Evolutionary conservation across 2,888 invertebrate genomes (phyloP).

Genomic region (Cephus runcator): DNA sequence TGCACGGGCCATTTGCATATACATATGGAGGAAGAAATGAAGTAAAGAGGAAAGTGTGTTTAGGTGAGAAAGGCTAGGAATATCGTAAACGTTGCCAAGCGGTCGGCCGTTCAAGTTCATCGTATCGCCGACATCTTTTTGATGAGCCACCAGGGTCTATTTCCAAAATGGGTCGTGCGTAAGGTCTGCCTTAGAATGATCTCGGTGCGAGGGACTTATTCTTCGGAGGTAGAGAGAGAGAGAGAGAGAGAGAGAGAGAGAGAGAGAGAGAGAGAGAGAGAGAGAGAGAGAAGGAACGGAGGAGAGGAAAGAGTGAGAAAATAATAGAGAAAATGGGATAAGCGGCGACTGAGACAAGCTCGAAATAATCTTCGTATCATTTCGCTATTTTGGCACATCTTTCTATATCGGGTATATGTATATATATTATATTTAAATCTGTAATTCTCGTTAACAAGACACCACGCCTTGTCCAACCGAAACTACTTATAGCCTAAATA

Average conservation of each 20-base stretch:
- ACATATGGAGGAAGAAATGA: too few species aligned
- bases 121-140: not conserved
- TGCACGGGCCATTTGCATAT: too few species aligned
- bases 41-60: too few species aligned
- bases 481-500: too few species aligned
- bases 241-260: too few species aligned
- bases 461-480: too few species aligned
- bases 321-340: not conserved
- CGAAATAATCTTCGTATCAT: slow-evolving; percentile 28
- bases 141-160: slow-evolving; percentile 20
- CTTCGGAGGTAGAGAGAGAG: not conserved
- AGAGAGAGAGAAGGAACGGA: too few species aligned
- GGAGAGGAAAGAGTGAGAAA: not conserved
- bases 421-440: too few species aligned
- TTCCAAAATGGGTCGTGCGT: slow-evolving; percentile 37
- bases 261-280: not conserved
- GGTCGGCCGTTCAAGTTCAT: too few species aligned
- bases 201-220: not conserved
- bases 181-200: slow-evolving; percentile 23
- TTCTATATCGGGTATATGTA: not conserved
- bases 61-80: too few species aligned
- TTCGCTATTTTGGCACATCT: slow-evolving; percentile 21
- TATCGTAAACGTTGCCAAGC: too few species aligned
- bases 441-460: too few species aligned
- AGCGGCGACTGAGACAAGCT: slow-evolving; percentile 11